Evolutionary conservation across 2,888 invertebrate genomes (phyloP).

Genomic region (Arge pagana): DNA sequence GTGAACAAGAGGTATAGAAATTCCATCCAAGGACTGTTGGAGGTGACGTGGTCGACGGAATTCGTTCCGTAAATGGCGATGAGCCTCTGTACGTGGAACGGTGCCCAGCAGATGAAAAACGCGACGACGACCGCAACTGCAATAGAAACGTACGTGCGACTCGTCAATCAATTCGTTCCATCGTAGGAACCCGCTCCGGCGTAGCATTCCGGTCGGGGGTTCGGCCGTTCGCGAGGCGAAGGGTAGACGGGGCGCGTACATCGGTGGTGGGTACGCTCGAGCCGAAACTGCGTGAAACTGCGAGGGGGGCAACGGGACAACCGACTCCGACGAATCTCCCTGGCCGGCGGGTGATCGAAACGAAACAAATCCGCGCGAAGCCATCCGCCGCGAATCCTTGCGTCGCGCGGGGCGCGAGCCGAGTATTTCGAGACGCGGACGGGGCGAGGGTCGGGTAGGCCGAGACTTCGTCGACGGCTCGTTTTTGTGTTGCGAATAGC

Average conservation of each 20-base stretch:
- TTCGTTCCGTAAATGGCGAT: conserved; percentile 74
- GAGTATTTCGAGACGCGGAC: no score
- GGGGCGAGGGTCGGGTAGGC: no score
- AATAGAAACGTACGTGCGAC: conserved; percentile 43
- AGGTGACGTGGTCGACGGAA: conserved; percentile 47
- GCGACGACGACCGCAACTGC: conserved; percentile 89
- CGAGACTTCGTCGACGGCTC: no score
- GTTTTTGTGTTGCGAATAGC: no score
- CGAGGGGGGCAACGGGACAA: no score
- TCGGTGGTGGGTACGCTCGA: neutral
- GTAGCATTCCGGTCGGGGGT: neutral
- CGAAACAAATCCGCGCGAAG: no score
- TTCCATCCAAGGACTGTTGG: conserved; percentile 56
- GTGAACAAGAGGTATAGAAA: conserved; percentile 73
- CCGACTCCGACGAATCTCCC: no score
- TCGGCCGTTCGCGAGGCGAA: neutral
- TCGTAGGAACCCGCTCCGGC: neutral
- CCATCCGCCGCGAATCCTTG: no score
- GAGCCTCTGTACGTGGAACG: conserved; percentile 91
- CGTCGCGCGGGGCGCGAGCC: no score
- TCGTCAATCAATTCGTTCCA: no score
- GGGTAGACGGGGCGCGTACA: neutral
- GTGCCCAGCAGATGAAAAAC: conserved; percentile 89
- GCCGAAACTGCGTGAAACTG: no score
- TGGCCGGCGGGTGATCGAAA: no score